phyloP scores from a whole-genome alignment of 2,797 vertebrate genomes.

The Rhinophrynus dorsalis region DNA sequence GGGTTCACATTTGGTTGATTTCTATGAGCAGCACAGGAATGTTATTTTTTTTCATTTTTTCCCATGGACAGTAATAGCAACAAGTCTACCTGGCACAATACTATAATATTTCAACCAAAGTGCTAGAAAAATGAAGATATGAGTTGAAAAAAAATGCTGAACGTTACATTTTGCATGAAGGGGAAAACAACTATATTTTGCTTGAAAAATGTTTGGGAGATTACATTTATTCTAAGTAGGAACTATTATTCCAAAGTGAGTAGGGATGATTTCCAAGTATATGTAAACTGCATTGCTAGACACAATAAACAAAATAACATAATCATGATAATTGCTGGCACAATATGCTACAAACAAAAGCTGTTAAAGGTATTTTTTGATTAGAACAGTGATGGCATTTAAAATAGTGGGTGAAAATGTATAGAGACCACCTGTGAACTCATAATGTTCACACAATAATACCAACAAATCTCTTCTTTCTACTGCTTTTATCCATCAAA shows the following conservation, averaged over 20 bases:
- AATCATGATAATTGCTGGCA: slow-evolving; percentile 1
- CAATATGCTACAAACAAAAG: background rate
- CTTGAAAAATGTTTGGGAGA: too few species aligned
- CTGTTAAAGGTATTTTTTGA: background rate
- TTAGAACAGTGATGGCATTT: background rate
- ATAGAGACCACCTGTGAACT: slow-evolving; percentile 17
- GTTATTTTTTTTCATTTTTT: too few species aligned
- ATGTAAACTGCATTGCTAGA: background rate
- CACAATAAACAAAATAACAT: background rate
- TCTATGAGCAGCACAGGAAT: too few species aligned
- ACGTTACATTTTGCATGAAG: too few species aligned
- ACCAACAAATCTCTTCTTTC: slow-evolving; percentile 22
- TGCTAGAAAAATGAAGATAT: too few species aligned
- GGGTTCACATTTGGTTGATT: too few species aligned
- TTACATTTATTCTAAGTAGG: background rate
- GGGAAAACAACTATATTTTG: too few species aligned
- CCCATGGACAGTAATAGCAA: too few species aligned
- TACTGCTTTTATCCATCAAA: slow-evolving; percentile 30
- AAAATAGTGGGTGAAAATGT: background rate
- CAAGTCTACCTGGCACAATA: too few species aligned
- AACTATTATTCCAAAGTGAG: background rate
- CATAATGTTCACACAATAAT: slow-evolving; percentile 10
- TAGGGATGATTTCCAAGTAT: background rate
- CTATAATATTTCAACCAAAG: too few species aligned
- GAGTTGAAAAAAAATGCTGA: too few species aligned